Base-by-base conservation (phyloP, 2,113 vertebrate species). In the Hydrolagus affinis region DNA sequence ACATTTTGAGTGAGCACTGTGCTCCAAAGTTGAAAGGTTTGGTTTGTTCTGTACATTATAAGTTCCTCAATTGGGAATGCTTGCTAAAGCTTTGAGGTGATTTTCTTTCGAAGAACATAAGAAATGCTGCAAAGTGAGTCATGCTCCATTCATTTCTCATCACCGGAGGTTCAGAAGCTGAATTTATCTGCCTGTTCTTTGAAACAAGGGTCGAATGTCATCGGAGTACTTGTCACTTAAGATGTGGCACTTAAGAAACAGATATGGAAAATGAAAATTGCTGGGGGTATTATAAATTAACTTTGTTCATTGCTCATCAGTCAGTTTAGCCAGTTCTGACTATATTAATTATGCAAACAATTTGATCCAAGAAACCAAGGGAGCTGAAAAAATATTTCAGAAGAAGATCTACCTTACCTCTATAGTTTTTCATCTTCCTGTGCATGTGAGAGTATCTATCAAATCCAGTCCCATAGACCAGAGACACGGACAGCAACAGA, bases 391-490 rank as follows among this genome's bases (percentile, higher is more conserved):
- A 32, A 66, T 60, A 60, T 78, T 10, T 60, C 15, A 32, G 64
- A 25, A 83, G 21, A 32, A 30, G 14, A 66, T 83, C 66, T 30
- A 83, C 30, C 28, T 83, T 32, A 83, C 78, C 78, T 28, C 28
- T 25, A 30, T 83, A 62, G 15, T 60, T 83, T 83, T 83, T 83
- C 66, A 83, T 3, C 21, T 83, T 83, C 32, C 66, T 83, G 9
- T 60, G 62, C 30, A 83, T 30, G 11, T 66, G 66, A 8, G 78
- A 60, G 66, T 83, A 83, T 83, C 78, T 83, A 83, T 83, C 66
- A 68, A 10, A 83, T 83, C 78, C 78, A 66, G 78, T 83, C 32
- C 78, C 78, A 8, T 83, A 66, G 62, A 83, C 78, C 23, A 83
- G 62, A 30, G 78, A 66, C 28, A 83, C 78, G 10, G 78, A 68